Conservation (phyloP, 2,797 vertebrate genomes). For the Salarias fasciatus region DNA sequence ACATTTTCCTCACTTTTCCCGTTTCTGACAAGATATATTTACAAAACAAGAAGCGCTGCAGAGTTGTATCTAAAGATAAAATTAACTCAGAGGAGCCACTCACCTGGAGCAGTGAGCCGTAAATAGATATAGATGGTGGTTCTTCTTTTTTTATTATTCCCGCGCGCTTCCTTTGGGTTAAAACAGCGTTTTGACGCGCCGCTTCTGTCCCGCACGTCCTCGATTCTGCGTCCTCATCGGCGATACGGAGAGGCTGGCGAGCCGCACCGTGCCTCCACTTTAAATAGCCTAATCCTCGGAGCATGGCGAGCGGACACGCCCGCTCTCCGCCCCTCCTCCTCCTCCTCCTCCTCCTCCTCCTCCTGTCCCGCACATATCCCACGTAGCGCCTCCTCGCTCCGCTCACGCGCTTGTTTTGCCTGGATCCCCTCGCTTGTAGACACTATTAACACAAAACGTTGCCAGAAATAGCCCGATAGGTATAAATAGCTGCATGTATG, state of each 20-base stretch:
- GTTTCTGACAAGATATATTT: not conserved
- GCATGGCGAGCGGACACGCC: constrained; percentile 66
- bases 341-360: not conserved
- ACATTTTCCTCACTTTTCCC: too few relatives aligned
- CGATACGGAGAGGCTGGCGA: constrained; percentile 35
- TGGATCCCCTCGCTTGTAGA: too few relatives aligned
- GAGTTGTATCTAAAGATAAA: too few relatives aligned
- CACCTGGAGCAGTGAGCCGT: too few relatives aligned
- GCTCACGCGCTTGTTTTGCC: too few relatives aligned
- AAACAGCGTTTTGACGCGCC: constrained; percentile 9
- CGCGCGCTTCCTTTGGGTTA: not conserved
- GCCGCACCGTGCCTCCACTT: constrained; percentile 66
- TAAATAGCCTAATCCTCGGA: constrained; percentile 80
- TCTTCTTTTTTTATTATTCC: not conserved
- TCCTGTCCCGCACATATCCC: not conserved
- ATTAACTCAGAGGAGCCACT: too few relatives aligned
- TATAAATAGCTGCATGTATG: too few relatives aligned
- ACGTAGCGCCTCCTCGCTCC: too few relatives aligned
- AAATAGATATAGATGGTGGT: too few relatives aligned
- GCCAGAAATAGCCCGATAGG: too few relatives aligned
- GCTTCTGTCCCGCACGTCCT: constrained; percentile 17
- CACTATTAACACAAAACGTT: too few relatives aligned
- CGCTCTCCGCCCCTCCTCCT: constrained; percentile 42
- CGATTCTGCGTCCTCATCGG: constrained; percentile 25
- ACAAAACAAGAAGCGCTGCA: not conserved